Evolutionary conservation across 2,888 invertebrate genomes (phyloP).

Genomic region (Crepidodera aurea): DNA sequence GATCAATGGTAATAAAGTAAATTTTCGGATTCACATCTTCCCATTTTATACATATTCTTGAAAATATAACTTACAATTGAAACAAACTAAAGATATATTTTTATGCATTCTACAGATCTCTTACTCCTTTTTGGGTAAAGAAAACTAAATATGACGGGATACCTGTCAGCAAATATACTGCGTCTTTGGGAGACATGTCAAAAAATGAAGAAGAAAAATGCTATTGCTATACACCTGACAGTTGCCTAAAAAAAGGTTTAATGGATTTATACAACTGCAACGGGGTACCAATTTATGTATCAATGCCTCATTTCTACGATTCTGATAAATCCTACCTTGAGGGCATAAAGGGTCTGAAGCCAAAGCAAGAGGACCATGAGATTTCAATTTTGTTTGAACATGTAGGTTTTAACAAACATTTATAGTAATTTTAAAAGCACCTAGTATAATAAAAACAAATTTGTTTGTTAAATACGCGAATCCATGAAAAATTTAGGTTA

Average conservation of each 20-base stretch:
- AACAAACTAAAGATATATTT: no score
- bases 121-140: slow-evolving; percentile 69
- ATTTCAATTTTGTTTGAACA: slow-evolving; percentile 82
- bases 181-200: slow-evolving; percentile 77
- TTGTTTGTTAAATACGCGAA: no score
- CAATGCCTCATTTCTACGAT: slow-evolving; percentile 81
- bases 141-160: slow-evolving; percentile 73
- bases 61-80: no score
- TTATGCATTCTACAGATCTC: no score
- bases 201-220: slow-evolving; percentile 65
- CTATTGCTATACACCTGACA: slow-evolving; percentile 66
- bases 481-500: no score
- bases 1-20: no score
- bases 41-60: no score
- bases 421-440: no score
- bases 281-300: slow-evolving; percentile 77
- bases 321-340: slow-evolving; percentile 63
- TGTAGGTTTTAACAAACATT: slow-evolving; percentile 63
- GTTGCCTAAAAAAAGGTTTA: slow-evolving; percentile 77
- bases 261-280: slow-evolving; percentile 74
- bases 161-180: slow-evolving; percentile 71
- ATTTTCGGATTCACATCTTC: no score
- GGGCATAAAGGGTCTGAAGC: slow-evolving; percentile 70
- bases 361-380: slow-evolving; percentile 75
- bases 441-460: no score